Evolutionary conservation across 1,140 invertebrate species (phyloP), one percentile per base, ranked within the genome.

Genomic region (Caenorhabditis latens): DNA sequence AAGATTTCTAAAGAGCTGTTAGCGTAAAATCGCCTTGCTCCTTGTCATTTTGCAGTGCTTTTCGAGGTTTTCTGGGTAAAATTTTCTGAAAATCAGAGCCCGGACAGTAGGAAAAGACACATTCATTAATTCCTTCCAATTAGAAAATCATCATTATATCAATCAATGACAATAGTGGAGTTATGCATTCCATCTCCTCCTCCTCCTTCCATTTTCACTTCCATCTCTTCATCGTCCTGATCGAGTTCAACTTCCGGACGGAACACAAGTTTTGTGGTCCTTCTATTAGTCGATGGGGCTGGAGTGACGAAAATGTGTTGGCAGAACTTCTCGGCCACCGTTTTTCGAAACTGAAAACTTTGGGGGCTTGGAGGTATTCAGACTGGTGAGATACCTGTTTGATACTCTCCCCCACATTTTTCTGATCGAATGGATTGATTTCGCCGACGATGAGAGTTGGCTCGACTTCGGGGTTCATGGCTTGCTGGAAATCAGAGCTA

Each of bases 371-470:
- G 13, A 71, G 46, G 9, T 46, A 19, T 46, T 46, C 5, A 43
- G n/a, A 50, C 11, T 3, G 11, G 46, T 8, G 4, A 4, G 4
- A 8, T 46, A 79, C 71, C 71, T 79, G 32, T 11, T 24, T 79
- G 21, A 50, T 24, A 11, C 19, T 21, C n/a, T 50, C 71, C 8
- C 13, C 19, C 19, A 50, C 46, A 50, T 50, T 11, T n/a, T 24
- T 79, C 11, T 42, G n/a, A 4, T 79, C 46, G 21, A 79, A 79
- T 24, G 71, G 71, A 24, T 53, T 79, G 46, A 50, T n/a, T 79
- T 46, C 71, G 8, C 71, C 71, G 4, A 79, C 46, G 13, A 79
- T 53, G 8, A 79, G n/a, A 8, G 71, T 53, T 2, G 7, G 7
- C 11, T 2, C 11, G 6, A 46, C 46, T n/a, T 19, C 13, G 0